Evolutionary conservation across 92 coral and sea anemone species (phyloP), one percentile per base, ranked within the genome.

Genomic region (Palythoa caribaeorum): DNA sequence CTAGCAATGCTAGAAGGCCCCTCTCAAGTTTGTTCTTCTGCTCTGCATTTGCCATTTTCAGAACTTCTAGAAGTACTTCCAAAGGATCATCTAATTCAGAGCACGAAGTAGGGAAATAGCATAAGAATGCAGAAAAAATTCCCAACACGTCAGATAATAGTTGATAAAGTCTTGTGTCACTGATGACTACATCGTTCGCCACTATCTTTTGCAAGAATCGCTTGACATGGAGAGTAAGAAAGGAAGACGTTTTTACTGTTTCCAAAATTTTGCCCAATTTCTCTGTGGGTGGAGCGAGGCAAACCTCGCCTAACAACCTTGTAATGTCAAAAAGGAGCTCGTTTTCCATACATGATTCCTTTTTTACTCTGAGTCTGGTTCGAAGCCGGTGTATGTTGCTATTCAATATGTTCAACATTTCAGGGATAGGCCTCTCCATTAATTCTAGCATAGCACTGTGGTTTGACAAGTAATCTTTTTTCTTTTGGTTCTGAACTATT

Each of bases 51-150:
- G 83, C 51, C 68, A 73, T 80, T 9, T 79, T 80, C 68, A 92
- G 40, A n/a, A 69, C 36, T 69, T 20, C 60, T 68, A 78, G 87
- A 59, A 90, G 21, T 53, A 87, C 80, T 50, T 63, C 73, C 60
- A 90, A 78, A 6, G 92, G 93, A 38, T 2, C 85, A 80, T 39
- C 85, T 21, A 87, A 74, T 66, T 92, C 91, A 72, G 88, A 84
- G 72, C 70, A 90, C 1, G 93, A 90, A 79, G 87, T 92, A 0
- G 95, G 95, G 47, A 92, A 55, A 83, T 77, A 84, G n/a, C 85
- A 83, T 57, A 92, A 54, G 65, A 87, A 92, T 62, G 83, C 91
- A 88, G 17, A 62, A 70, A 83, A 90, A 17, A 92, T 68, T 13
- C 37, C 3, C 17, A 60, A 17, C 6, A 48, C 19, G 37, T 79